Evolutionary conservation across 92 coral and sea anemone genomes (phyloP).

Genomic region (Epizoanthus rinbou): DNA sequence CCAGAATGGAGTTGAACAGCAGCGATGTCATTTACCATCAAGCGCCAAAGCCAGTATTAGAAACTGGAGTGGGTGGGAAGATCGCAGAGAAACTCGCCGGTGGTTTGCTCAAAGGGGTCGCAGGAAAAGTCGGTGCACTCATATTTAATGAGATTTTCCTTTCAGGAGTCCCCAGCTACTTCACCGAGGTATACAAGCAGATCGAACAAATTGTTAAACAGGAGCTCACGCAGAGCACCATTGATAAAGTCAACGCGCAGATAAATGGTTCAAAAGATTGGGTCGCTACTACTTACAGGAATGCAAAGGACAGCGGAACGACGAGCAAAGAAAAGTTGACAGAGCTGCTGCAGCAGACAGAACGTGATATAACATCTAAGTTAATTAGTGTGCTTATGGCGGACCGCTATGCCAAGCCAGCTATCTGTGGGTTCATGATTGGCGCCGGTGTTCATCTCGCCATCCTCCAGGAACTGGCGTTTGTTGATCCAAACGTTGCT

Average conservation of each 20-base stretch:
- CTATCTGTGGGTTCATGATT: slow-evolving; percentile 37
- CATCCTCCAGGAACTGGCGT: slow-evolving; percentile 42
- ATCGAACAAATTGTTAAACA: slow-evolving; percentile 44
- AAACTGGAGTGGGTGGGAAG: neutral
- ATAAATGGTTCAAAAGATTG: slow-evolving; percentile 46
- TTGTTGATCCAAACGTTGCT: slow-evolving; percentile 23
- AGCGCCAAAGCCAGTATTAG: neutral
- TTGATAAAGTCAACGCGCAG: slow-evolving; percentile 42
- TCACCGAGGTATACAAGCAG: slow-evolving; percentile 45
- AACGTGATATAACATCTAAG: slow-evolving; percentile 40
- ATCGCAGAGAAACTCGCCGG: slow-evolving; percentile 19
- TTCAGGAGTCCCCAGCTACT: slow-evolving; percentile 54
- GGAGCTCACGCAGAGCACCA: slow-evolving; percentile 47
- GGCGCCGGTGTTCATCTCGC: slow-evolving; percentile 45
- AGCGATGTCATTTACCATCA: slow-evolving; percentile 31
- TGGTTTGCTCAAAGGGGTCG: slow-evolving; percentile 28
- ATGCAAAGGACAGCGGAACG: slow-evolving; percentile 41
- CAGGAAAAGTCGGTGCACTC: slow-evolving; percentile 24
- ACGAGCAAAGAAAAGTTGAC: slow-evolving; percentile 35
- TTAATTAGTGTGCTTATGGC: slow-evolving; percentile 49
- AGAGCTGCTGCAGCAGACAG: slow-evolving; percentile 45
- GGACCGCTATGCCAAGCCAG: slow-evolving; percentile 44
- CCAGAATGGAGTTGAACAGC: neutral
- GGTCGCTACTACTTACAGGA: slow-evolving; percentile 46
- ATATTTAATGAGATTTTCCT: slow-evolving; percentile 43